Evolutionary conservation across 1,140 invertebrate genomes (phyloP).

Genomic region (Acromyrmex echinatior): DNA sequence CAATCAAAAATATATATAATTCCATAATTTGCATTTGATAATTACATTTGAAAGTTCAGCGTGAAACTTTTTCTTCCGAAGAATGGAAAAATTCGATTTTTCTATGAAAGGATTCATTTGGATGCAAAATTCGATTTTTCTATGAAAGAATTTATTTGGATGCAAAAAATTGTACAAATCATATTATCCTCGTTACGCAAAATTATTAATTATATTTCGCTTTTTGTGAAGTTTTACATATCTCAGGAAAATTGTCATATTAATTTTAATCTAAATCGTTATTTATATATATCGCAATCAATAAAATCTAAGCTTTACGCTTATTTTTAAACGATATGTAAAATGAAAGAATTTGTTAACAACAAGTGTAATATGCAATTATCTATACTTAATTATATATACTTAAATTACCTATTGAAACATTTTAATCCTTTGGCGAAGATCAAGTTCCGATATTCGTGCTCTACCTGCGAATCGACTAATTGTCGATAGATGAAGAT

Average conservation of each 20-base stretch:
- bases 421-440: neutral
- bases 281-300: neutral
- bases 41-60: constrained; percentile 6
- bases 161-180: neutral
- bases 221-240: constrained; percentile 15
- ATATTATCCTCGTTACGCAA: constrained; percentile 34
- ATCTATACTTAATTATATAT: too few relatives aligned
- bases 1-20: neutral
- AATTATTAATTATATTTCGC: constrained; percentile 22
- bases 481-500: constrained; percentile 40
- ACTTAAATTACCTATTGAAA: neutral
- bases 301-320: neutral
- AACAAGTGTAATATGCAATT: neutral
- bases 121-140: neutral
- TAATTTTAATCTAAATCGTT: neutral
- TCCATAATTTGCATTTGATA: constrained; percentile 39
- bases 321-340: neutral
- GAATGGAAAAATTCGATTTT: constrained; percentile 7
- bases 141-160: neutral
- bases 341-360: neutral
- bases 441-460: constrained; percentile 4
- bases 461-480: neutral
- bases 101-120: neutral
- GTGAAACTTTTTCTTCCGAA: neutral
- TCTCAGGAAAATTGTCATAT: neutral